Base-by-base conservation (phyloP, 2,888 invertebrate species). In the Sesia apiformis region DNA sequence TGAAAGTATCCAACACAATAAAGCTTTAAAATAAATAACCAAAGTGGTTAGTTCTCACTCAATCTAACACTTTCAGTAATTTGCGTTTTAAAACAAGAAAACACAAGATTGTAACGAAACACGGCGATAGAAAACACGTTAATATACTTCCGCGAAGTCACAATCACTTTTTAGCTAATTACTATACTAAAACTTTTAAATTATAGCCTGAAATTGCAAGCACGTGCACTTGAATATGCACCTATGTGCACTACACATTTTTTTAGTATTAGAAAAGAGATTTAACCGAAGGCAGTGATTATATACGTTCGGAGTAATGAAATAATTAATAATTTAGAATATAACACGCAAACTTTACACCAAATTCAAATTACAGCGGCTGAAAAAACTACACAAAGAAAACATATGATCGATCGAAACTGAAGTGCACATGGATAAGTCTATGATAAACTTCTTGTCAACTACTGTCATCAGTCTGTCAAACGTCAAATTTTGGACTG, bases 381-480 rank as follows among this genome's bases (percentile, higher is more conserved):
- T 86, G 84, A 86, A 84, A 86, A 85, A 86, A 81, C 83, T 84
- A 86, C 84, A 89, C 88, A 88, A 89, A 88, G 89, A 89, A 89
- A 89, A 89, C 89, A 89, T 89, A 88, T 89, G 89, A 89, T 89
- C 89, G 89, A 89, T 89, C 81, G 87, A 80, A 23, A 70, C 70
- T 68, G 65, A 81, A 84, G 79, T 87, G 88, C 88, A 89, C 87
- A 88, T 87, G 88, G 79, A 80, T 58, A 83, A 74, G 77, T 86
- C 84, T 83, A 81, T 84, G 81, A 73, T 65, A n/a, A n/a, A n/a
- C 49, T 50, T 54, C 58, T 56, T 71, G 69, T 69, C 73, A 75
- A 61, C 57, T 58, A 61, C 57, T 58, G 58, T 56, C 58, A 66
- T 46, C 23, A 23, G 23, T 23, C 23, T 23, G 23, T 23, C 23